Base-by-base conservation (phyloP, 2,888 invertebrate species). In the Sphecodes monilicornis region DNA sequence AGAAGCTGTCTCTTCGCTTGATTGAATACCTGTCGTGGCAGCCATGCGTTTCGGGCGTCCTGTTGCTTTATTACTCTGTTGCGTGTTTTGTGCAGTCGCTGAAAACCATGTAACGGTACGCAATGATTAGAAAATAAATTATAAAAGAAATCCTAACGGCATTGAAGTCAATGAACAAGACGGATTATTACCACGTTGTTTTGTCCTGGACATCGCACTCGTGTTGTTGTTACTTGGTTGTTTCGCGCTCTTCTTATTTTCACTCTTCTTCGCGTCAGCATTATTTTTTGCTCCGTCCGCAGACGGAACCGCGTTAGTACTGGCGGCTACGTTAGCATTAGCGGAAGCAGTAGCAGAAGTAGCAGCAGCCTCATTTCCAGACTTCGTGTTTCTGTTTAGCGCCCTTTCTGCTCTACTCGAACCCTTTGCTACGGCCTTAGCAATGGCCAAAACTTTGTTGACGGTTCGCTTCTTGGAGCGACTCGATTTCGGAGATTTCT, bases 381-480 rank as follows among this genome's bases (percentile, higher is more conserved):
- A 77, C 41, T 89, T 91, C 41, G 90, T 88, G 71, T 92, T 93
- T 90, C 94, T 91, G 80, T 95, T 93, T 80, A 95, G 80, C 29
- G 94, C 94, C 75, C 94, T 90, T 70, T 94, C 94, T 29, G 94
- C 94, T 82, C 94, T 94, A 84, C 91, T 94, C 5, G 93, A 92
- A 71, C 94, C 93, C 72, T 94, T 94, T 16, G 92, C 92, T 39
- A 93, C 92, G 3, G 93, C 91, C 57, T 94, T 92, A 3, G 93
- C 93, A 50, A 94, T 92, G 3, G 93, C 93, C 64, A 92, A 84
- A 50, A 92, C 88, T 80, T 94, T 94, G 79, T 91, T 92, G 50
- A 91, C 88, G 29, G 91, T 79, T 64, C 88, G 80, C 69, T 92
- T 90, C 86, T 93, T 90, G 46, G 90, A 80, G 76, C 91, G 93